These are phyloP conservation scores for Erythrolamprus reginae DNA, from an alignment of 2,113 vertebrate species.

Conservation along the genomic window DNA sequence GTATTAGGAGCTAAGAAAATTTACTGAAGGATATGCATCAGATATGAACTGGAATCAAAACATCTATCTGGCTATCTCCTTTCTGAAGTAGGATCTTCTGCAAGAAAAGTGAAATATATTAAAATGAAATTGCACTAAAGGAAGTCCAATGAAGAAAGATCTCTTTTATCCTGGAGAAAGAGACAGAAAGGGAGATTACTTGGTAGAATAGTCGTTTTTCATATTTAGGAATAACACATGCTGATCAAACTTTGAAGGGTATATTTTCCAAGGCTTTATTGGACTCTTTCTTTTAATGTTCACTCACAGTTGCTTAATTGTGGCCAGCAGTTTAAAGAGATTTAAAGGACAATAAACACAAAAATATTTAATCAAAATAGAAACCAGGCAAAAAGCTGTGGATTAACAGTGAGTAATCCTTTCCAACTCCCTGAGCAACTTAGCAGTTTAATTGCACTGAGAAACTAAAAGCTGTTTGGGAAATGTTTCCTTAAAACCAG, in stretches of 20 bases:
- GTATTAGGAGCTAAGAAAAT: neutral
- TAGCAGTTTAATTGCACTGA: conserved; percentile 15
- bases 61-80: neutral
- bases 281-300: neutral
- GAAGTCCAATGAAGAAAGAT: neutral
- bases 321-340: neutral
- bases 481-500: conserved; percentile 60
- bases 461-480: conserved; percentile 37
- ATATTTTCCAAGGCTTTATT: neutral
- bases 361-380: neutral
- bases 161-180: neutral
- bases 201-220: neutral
- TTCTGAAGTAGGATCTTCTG: neutral
- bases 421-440: conserved; percentile 28
- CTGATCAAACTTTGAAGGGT: neutral
- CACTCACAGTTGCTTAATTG: neutral
- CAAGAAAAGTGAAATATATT: neutral
- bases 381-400: conserved; percentile 18
- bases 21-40: neutral
- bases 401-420: conserved; percentile 40
- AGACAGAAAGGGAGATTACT: neutral
- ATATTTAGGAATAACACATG: neutral
- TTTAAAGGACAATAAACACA: conserved; percentile 1
- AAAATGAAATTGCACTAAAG: neutral
- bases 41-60: neutral